These are phyloP conservation scores for Stenodema calcarata DNA, from an alignment of 2,888 invertebrate genomes.

Conservation along the genomic window DNA sequence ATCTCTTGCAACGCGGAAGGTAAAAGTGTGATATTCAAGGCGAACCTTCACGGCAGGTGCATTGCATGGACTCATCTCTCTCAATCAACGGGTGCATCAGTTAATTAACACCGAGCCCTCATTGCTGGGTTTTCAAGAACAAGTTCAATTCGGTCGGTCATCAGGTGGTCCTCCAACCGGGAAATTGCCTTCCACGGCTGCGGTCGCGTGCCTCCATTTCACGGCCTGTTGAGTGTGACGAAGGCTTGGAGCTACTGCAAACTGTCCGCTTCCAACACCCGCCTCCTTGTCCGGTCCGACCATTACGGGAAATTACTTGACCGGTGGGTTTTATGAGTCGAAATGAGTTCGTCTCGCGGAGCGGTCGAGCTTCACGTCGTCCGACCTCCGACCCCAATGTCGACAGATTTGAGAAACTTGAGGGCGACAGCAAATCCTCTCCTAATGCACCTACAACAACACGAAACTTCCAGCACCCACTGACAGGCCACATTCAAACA, in stretches of 20 bases:
- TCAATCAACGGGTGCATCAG: too few species aligned
- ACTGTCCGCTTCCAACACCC: background rate
- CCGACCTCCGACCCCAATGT: background rate
- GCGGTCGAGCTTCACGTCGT: background rate
- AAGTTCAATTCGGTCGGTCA: background rate
- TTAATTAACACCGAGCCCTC: background rate
- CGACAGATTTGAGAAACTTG: background rate
- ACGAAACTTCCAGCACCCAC: too few species aligned
- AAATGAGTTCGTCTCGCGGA: too few species aligned
- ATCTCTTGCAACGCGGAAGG: too few species aligned
- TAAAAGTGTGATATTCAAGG: too few species aligned
- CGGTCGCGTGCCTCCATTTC: constrained; percentile 1
- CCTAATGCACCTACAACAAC: too few species aligned
- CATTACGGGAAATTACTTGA: background rate
- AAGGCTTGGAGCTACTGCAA: background rate
- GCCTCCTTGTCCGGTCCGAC: background rate
- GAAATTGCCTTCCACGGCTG: background rate
- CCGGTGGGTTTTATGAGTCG: background rate
- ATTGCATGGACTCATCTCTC: too few species aligned
- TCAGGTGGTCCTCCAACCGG: background rate
- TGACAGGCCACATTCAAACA: too few species aligned
- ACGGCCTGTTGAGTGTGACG: constrained; percentile 4
- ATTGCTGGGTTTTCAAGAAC: background rate
- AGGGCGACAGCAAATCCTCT: background rate
- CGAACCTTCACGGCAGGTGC: too few species aligned